Base-by-base conservation (phyloP, 2,797 vertebrate genomes). In the Macropodus opercularis region DNA sequence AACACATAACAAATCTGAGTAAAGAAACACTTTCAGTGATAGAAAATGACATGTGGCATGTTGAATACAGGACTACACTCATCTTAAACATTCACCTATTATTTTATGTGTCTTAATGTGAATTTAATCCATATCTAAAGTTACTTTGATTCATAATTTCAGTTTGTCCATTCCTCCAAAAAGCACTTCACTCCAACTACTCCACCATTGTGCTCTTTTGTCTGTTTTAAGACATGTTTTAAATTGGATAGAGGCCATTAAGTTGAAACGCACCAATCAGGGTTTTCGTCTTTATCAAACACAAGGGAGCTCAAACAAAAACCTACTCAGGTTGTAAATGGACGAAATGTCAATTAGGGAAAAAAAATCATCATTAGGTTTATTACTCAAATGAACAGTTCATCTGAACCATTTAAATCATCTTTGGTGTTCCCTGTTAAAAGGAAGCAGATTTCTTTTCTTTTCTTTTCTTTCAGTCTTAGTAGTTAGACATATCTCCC, bases 401-500 rank as follows among this genome's bases (percentile, higher is more conserved):
- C 71, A 75, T 81, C 83, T 89, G 81, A 84, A 85, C 68, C 87
- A 73, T 90, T 89, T 84, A 86, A 87, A 88, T 91, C 81, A 84
- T 86, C 66, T 58, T 76, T 79, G 85, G 75, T 69, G 79, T 83
- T 88, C 81, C 32, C 75, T 14, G 71, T 82, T 87, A 80, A 89
- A 91, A 91, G 81, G 83, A 81, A 87, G 85, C 78, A 42, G 69
- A 53, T 86, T 82, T 73, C n/a, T 87, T 86, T 87, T 78, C 22
- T 44, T 75, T 63, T 49, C 65, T 80, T 85, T 80, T 69, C 80
- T 83, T 77, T 81, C 80, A 72, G 77, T 88, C 83, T 81, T 81
- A 84, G 87, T 86, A 88, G 90, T 92, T 88, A 91, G 88, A 89
- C 89, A 90, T 87, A 79, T 93, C 90, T 93, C 92, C 92, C 92